phyloP scores from a whole-genome alignment of 1,140 invertebrate genomes.

The Limonius californicus region DNA sequence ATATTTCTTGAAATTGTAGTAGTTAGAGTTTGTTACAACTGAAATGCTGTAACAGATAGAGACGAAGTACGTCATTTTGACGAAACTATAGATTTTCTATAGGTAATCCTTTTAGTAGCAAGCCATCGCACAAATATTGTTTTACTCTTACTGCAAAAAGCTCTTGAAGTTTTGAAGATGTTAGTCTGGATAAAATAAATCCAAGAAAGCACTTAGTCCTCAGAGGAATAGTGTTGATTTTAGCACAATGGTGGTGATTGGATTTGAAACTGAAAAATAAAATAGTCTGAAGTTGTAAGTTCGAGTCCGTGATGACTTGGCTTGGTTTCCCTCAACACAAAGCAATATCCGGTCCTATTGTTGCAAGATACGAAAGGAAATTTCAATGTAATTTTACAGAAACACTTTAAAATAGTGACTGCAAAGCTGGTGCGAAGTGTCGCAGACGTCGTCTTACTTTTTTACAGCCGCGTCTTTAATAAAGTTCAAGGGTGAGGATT shows the following conservation, averaged over 20 bases:
- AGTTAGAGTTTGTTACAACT: too few relatives aligned
- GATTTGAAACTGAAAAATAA: slow-evolving; percentile 23
- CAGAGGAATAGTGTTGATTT: slow-evolving; percentile 24
- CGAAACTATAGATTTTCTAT: not conserved
- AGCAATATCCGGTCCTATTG: slow-evolving; percentile 21
- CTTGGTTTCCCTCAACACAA: slow-evolving; percentile 19
- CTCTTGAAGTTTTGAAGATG: slow-evolving; percentile 5
- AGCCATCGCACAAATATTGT: slow-evolving; percentile 2
- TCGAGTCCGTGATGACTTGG: slow-evolving; percentile 19
- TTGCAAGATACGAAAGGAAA: slow-evolving; percentile 21
- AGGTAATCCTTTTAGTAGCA: slow-evolving; percentile 10
- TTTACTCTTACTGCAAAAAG: slow-evolving; percentile 3
- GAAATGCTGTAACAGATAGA: too few relatives aligned
- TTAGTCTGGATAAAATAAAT: slow-evolving; percentile 16
- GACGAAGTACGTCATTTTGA: too few relatives aligned
- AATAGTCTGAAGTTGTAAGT: slow-evolving; percentile 20
- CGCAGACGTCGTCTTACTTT: not conserved
- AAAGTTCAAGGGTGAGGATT: not conserved
- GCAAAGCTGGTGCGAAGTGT: not conserved
- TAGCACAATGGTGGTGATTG: slow-evolving; percentile 25
- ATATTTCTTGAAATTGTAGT: too few relatives aligned
- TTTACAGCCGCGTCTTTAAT: not conserved
- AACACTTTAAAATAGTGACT: slow-evolving; percentile 17
- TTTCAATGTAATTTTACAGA: slow-evolving; percentile 23
- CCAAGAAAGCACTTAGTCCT: slow-evolving; percentile 21